A percentile compares a stretch with the other conserved stretches of the same genome.
Conservation (phyloP, 2,888 invertebrate species). For the Marasmarcha lunaedactyla region DNA sequence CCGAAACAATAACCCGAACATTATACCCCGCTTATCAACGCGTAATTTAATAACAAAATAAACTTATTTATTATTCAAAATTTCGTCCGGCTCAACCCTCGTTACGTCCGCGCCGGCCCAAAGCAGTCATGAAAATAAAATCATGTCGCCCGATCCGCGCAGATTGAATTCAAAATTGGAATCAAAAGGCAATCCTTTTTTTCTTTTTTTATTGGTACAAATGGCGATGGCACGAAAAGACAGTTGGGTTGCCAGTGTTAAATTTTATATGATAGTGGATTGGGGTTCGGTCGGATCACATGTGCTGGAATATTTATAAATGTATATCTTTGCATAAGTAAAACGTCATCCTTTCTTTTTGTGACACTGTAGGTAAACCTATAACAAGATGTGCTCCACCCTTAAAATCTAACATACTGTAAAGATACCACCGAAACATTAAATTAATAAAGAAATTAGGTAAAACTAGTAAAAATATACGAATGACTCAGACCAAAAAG, state of each 20-base stretch:
- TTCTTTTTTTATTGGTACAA: conserved; percentile 51
- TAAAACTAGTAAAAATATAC: too few species aligned
- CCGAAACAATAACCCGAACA: conserved; percentile 21
- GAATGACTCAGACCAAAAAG: too few species aligned
- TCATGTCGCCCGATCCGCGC: conserved; percentile 57
- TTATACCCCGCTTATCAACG: conserved; percentile 29
- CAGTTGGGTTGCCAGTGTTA: conserved; percentile 41
- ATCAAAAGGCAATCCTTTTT: conserved; percentile 64
- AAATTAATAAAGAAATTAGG: too few species aligned
- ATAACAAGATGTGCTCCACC: too few species aligned
- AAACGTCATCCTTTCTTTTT: too few species aligned
- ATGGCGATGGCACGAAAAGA: conserved; percentile 37
- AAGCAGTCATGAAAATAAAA: conserved; percentile 66
- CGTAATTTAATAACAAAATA: conserved; percentile 36
- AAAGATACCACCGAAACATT: too few species aligned
- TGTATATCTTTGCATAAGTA: too few species aligned
- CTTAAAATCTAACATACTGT: too few species aligned
- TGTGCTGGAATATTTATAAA: too few species aligned
- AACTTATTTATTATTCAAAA: conserved; percentile 49
- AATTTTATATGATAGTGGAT: conserved; percentile 44
- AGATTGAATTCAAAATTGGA: conserved; percentile 67
- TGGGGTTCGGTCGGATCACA: conserved; percentile 14
- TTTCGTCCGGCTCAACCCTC: conserved; percentile 32
- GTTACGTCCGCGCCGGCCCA: conserved; percentile 28
- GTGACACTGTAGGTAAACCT: too few species aligned